Conservation (phyloP, 1,140 invertebrate species). For the Carposina sasakii region DNA sequence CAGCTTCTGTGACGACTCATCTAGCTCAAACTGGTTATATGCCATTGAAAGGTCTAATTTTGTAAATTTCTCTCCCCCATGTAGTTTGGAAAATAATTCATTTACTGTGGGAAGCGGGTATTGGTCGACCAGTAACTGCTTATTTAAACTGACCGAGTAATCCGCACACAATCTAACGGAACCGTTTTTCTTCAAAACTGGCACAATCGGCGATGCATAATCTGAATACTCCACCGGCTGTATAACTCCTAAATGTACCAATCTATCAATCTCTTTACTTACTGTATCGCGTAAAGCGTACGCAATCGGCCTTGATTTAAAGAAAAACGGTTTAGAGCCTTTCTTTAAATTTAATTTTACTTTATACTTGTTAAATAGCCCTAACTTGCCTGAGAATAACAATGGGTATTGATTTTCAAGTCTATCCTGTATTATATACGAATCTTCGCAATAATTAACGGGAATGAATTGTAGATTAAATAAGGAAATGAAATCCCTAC, state of each 20-base stretch:
- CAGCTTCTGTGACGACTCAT: constrained; percentile 16
- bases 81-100: not conserved
- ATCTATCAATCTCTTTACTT: not conserved
- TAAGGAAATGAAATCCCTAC: not conserved
- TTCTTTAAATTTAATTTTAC: not conserved
- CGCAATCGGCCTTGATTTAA: constrained; percentile 5
- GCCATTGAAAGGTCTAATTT: constrained; percentile 24
- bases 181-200: not conserved
- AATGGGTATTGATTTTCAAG: not conserved
- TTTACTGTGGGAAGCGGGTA: constrained; percentile 1
- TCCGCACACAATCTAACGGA: not conserved
- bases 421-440: not conserved
- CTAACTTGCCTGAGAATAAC: not conserved
- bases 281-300: constrained; percentile 1
- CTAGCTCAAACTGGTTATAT: no score
- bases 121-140: not conserved
- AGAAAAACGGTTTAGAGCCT: constrained; percentile 1
- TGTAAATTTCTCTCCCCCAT: constrained; percentile 18
- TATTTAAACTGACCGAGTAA: not conserved
- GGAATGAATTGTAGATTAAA: not conserved
- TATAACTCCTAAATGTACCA: not conserved
- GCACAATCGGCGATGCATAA: constrained; percentile 6
- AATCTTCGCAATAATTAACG: not conserved
- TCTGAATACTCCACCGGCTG: not conserved
- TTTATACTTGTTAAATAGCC: not conserved